A percentile compares a stretch with the other conserved stretches of the same genome.
Conservation (phyloP, 2,888 invertebrate species). For the Aleiodes alternator region DNA sequence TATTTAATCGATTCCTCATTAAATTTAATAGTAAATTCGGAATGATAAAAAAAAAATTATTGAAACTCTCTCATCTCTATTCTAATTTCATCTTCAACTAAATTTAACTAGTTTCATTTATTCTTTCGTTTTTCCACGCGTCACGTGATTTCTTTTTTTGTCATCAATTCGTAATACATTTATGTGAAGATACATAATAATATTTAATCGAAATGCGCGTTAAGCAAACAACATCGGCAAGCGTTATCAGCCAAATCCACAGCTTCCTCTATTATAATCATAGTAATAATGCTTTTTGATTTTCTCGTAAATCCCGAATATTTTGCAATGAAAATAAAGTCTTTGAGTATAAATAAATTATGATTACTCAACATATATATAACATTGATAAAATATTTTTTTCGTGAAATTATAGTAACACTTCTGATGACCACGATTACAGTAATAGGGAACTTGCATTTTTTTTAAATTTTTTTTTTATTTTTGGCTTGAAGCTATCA, state of each 20-base stretch:
- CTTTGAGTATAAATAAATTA: background rate
- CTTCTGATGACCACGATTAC: background rate
- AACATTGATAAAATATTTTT: background rate
- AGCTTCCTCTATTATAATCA: conserved; percentile 57
- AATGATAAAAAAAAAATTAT: background rate
- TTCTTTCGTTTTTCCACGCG: background rate
- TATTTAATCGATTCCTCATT: background rate
- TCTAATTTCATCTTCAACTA: background rate
- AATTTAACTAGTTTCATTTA: background rate
- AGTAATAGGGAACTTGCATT: too few species aligned
- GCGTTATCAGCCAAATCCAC: conserved; percentile 68
- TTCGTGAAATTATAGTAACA: background rate
- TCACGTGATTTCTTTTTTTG: background rate
- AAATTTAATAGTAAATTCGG: conserved; percentile 6
- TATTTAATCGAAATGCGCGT: conserved; percentile 51
- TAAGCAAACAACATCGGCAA: conserved; percentile 67
- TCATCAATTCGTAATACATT: conserved; percentile 16
- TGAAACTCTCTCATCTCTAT: background rate
- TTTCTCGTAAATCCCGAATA: background rate
- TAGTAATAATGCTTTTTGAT: conserved; percentile 32
- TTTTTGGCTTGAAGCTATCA: too few species aligned
- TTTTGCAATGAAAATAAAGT: background rate
- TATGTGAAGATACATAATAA: conserved; percentile 28
- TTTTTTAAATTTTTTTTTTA: too few species aligned
- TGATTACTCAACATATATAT: background rate